Evolutionary conservation across 2,888 invertebrate species (phyloP).

Genomic region (Argyresthia albistria): DNA sequence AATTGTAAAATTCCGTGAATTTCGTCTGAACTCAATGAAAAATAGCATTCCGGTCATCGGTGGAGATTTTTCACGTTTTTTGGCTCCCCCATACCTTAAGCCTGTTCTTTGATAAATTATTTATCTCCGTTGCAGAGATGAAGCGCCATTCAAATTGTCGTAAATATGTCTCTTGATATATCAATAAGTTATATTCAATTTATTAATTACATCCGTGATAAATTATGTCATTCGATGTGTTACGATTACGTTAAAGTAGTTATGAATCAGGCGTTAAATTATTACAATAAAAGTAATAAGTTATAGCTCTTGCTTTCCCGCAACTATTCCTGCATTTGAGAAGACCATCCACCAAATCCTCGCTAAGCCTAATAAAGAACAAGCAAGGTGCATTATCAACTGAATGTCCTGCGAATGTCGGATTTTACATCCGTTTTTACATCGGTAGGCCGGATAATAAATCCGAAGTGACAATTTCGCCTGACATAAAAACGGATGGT

Average conservation of each 20-base stretch:
- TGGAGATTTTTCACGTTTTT: too few species aligned
- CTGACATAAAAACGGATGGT: constrained; percentile 53
- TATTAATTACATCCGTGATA: not conserved
- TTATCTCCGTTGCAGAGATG: too few species aligned
- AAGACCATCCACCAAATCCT: not conserved
- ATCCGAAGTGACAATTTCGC: constrained; percentile 47
- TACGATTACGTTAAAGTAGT: not conserved
- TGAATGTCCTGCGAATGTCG: not conserved
- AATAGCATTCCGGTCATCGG: not conserved
- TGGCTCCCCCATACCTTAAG: too few species aligned
- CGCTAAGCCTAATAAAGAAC: not conserved
- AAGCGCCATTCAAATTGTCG: too few species aligned
- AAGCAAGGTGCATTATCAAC: not conserved
- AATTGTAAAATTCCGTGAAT: constrained; percentile 23
- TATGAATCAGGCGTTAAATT: not conserved
- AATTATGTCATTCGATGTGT: not conserved
- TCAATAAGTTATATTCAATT: too few species aligned
- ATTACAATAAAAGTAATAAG: too few species aligned
- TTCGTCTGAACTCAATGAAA: constrained; percentile 13
- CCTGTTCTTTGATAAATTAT: too few species aligned
- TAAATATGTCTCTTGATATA: too few species aligned
- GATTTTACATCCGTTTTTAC: constrained; percentile 19
- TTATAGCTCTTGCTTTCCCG: too few species aligned
- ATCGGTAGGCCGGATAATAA: constrained; percentile 39
- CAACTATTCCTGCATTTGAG: too few species aligned